Percentiles rank a stretch among this genome's conserved stretches.
phyloP scores from a whole-genome alignment of 1,140 invertebrate genomes.

The Orchestia grillus region DNA sequence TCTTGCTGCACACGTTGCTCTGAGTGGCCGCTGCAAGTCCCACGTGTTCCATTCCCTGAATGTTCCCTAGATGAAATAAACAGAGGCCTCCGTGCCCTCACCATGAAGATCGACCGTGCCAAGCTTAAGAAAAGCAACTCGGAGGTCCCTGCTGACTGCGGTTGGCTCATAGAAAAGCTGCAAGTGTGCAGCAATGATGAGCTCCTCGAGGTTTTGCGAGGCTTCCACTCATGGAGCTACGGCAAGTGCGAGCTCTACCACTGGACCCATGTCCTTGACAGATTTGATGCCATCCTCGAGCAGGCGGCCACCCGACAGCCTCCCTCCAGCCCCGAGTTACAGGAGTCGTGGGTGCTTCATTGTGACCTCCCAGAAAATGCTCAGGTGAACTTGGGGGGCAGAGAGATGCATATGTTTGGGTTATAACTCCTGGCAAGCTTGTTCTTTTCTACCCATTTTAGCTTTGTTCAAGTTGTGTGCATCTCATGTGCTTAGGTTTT shows the following conservation, averaged over 20 bases:
- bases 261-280: conserved; percentile 89
- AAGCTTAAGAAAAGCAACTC: conserved; percentile 90
- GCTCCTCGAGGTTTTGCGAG: conserved; percentile 80
- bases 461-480: too few species aligned
- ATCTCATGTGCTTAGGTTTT: too few species aligned
- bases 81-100: conserved; percentile 68
- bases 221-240: conserved; percentile 88
- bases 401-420: too few species aligned
- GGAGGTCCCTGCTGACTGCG: conserved; percentile 89
- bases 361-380: conserved; percentile 81
- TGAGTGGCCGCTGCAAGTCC: neutral
- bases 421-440: too few species aligned
- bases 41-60: neutral
- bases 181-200: conserved; percentile 79
- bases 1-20: neutral
- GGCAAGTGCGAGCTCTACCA: conserved; percentile 93
- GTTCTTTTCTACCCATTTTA: too few species aligned
- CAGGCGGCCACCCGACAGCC: conserved; percentile 75
- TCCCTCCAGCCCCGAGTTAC: conserved; percentile 71
- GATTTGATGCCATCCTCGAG: conserved; percentile 83
- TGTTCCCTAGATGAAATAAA: conserved; percentile 35
- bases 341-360: conserved; percentile 82
- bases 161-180: conserved; percentile 83
- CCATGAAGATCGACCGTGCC: conserved; percentile 89
- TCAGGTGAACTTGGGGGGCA: conserved; percentile 72